A percentile compares a stretch with the other conserved stretches of the same genome.
Evolutionary conservation across 2,113 vertebrate genomes (phyloP).

Genomic region (Oncorhynchus kisutch): DNA sequence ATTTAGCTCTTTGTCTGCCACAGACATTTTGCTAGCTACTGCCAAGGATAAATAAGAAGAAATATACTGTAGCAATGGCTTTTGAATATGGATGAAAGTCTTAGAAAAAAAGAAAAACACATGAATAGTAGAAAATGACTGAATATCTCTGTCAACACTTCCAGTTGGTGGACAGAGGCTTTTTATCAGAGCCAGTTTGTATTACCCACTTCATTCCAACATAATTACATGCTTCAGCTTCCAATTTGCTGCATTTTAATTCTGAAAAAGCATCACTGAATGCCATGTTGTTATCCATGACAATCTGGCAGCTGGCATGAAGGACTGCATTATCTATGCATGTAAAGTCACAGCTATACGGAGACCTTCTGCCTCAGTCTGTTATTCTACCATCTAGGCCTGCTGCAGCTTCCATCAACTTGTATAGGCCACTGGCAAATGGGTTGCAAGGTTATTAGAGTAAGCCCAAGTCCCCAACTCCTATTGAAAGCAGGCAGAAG

Average conservation of each 20-base stretch:
- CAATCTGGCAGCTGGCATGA: constrained; percentile 67
- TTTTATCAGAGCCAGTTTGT: constrained; percentile 58
- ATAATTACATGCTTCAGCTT: constrained; percentile 74
- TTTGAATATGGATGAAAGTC: constrained; percentile 54
- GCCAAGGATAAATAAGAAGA: constrained; percentile 54
- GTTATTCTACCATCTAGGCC: constrained; percentile 37
- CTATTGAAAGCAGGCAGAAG: constrained; percentile 29
- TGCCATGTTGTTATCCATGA: constrained; percentile 65
- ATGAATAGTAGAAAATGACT: constrained; percentile 50
- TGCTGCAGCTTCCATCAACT: constrained; percentile 3
- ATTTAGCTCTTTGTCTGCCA: constrained; percentile 45
- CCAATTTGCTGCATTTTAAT: constrained; percentile 71
- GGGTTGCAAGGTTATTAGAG: constrained; percentile 42
- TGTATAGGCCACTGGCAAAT: constrained; percentile 34
- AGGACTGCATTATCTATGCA: constrained; percentile 59
- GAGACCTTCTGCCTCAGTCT: constrained; percentile 45
- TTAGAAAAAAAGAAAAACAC: constrained; percentile 25
- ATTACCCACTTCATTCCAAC: constrained; percentile 58
- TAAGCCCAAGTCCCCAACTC: constrained; percentile 33
- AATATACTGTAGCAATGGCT: constrained; percentile 19
- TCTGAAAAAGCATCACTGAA: constrained; percentile 67
- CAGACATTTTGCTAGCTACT: constrained; percentile 57
- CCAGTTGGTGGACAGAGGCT: constrained; percentile 19
- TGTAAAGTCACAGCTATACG: constrained; percentile 47
- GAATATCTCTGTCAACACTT: constrained; percentile 60